A percentile compares a stretch with the other conserved stretches of the same genome.
These are phyloP conservation scores for Vanessa cardui DNA, from an alignment of 2,888 invertebrate species.

Conservation along the genomic window DNA sequence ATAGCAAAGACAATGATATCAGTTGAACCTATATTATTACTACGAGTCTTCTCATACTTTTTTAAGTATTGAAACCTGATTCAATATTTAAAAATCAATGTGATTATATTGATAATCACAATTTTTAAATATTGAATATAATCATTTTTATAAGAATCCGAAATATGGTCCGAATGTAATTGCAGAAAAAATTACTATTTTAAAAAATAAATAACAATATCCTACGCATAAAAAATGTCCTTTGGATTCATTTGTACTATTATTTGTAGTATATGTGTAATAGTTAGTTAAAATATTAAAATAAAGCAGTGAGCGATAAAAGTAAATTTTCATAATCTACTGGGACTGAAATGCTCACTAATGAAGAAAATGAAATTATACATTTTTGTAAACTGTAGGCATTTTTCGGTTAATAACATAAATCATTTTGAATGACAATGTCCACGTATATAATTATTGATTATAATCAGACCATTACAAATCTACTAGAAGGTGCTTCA, in stretches of 20 bases:
- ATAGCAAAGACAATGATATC: not conserved
- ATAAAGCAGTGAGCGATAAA: slow-evolving; percentile 3
- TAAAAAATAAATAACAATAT: no score
- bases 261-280: slow-evolving; percentile 7
- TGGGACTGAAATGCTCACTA: slow-evolving; percentile 14
- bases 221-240: not conserved
- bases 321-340: slow-evolving; percentile 8
- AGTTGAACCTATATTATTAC: no score
- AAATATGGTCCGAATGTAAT: no score
- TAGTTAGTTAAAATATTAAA: slow-evolving; percentile 15
- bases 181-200: no score
- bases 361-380: slow-evolving; percentile 7
- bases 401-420: not conserved
- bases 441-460: not conserved
- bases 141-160: no score
- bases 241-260: slow-evolving; percentile 5
- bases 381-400: slow-evolving; percentile 9
- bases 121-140: no score
- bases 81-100: no score
- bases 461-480: not conserved
- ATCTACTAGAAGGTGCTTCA: not conserved
- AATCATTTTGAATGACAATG: slow-evolving; percentile 5
- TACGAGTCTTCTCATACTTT: no score
- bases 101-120: no score
- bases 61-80: no score